These are phyloP conservation scores for Pachypanchax playfairii DNA, from an alignment of 2,113 vertebrate species.

Conservation along the genomic window DNA sequence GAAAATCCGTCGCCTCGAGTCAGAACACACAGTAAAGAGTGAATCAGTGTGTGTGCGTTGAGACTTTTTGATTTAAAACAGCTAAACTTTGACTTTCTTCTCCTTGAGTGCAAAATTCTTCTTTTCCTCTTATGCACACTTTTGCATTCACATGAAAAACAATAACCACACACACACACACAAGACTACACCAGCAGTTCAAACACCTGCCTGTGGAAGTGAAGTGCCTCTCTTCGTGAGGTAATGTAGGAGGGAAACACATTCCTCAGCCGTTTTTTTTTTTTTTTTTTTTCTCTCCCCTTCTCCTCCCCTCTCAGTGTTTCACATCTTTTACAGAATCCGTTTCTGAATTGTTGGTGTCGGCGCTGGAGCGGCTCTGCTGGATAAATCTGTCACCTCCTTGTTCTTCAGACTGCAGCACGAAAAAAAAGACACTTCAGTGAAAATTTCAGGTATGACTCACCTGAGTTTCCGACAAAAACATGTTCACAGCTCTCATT, in stretches of 20 bases:
- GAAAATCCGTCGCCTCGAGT: slow-evolving; percentile 45
- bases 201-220: slow-evolving; percentile 60
- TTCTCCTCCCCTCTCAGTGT: slow-evolving; percentile 53
- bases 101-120: background rate
- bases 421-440: slow-evolving; percentile 6
- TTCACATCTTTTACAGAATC: slow-evolving; percentile 43
- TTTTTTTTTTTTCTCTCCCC: background rate
- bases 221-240: slow-evolving; percentile 49
- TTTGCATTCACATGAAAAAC: background rate
- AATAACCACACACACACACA: slow-evolving; percentile 4
- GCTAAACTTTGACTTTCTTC: background rate
- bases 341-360: slow-evolving; percentile 3
- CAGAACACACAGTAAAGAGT: slow-evolving; percentile 17
- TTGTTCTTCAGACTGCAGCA: slow-evolving; percentile 2
- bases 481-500: too few species aligned
- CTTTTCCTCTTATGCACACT: background rate
- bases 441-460: too few species aligned
- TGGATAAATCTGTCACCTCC: slow-evolving; percentile 11
- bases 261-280: slow-evolving; percentile 44
- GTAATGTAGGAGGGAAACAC: slow-evolving; percentile 67
- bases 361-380: background rate
- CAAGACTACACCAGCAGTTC: slow-evolving; percentile 8
- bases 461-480: too few species aligned
- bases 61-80: slow-evolving; percentile 10
- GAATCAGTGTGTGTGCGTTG: background rate